phyloP scores from a whole-genome alignment of 2,797 vertebrate species.

The Serranus cabrilla region DNA sequence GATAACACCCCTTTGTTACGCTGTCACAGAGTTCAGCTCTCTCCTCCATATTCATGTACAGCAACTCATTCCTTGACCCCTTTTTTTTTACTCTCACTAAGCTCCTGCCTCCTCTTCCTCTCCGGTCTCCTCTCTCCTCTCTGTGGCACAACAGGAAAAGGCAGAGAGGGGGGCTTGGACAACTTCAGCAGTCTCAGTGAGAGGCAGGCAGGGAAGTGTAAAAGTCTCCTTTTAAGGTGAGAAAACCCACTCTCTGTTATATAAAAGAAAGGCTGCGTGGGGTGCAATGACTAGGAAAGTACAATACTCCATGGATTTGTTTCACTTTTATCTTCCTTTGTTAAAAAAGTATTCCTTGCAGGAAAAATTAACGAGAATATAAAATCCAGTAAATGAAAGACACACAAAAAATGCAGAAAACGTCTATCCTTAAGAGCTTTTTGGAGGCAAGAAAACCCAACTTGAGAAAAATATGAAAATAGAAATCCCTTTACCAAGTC shows the following conservation, averaged over 20 bases:
- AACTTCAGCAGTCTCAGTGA: conserved; percentile 72
- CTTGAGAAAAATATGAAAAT: conserved; percentile 45
- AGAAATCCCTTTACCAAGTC: conserved; percentile 63
- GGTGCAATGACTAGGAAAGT: conserved; percentile 63
- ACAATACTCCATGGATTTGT: conserved; percentile 61
- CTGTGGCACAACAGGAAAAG: conserved; percentile 78
- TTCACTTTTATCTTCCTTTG: conserved; percentile 57
- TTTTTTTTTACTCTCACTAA: conserved; percentile 31
- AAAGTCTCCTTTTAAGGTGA: conserved; percentile 90
- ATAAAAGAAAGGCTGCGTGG: conserved; percentile 81
- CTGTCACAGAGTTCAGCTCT: conserved; percentile 39
- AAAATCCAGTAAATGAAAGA: conserved; percentile 26
- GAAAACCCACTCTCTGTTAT: conserved; percentile 83
- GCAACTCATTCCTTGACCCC: conserved; percentile 55
- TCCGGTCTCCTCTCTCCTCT: conserved; percentile 46
- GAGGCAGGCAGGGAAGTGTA: conserved; percentile 78
- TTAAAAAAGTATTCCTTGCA: conserved; percentile 41
- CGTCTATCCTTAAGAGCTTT: conserved; percentile 25
- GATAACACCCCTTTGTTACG: conserved; percentile 75
- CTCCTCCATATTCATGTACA: conserved; percentile 61
- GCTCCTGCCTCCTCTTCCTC: conserved; percentile 62
- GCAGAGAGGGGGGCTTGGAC: conserved; percentile 65
- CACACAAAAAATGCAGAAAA: conserved; percentile 25
- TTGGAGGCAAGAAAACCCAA: conserved; percentile 18
- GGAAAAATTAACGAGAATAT: conserved; percentile 33